Evolutionary conservation across 2,797 vertebrate genomes (phyloP), one percentile per base, ranked within the genome.

Genomic region (Myripristis murdjan): DNA sequence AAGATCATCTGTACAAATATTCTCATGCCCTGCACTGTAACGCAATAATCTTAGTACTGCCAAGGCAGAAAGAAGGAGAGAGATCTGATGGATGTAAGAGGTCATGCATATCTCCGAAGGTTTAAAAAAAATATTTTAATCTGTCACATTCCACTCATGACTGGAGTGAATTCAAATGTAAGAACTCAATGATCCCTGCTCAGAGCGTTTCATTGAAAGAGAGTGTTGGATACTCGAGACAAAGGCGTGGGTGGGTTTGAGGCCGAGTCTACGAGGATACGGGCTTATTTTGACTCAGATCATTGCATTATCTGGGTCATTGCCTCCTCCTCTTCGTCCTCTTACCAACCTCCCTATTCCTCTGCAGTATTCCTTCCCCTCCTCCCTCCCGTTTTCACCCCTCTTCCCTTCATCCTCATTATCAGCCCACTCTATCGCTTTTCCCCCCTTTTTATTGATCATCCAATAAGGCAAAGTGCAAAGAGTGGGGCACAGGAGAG

Each of bases 281-380:
- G 44, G 70, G 60, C 75, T 82, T 91, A 84, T 95, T 96, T 74
- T 65, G 89, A 87, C 94, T 96, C 88, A 89, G 94, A 75, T 92
- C 94, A 75, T 70, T 95, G 70, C 88, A 81, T 92, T 94, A 94
- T 90, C 90, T 97, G 87, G 96, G 93, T 74, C 96, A 97, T 63
- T 92, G 94, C 81, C 69, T 84, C 68, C 70, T 57, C 49, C 78
- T 70, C 60, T 31, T 39, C 47, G 84, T 92, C 24, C 94, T 94
- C n/a, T n/a, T n/a, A n/a, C n/a, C n/a, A n/a, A n/a, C n/a, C 61
- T 91, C 93, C 66, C 51, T 33, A n/a, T 81, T 80, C 49, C 53
- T 61, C 43, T 52, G 20, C 20, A 2, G 14, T 1, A 1, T 63
- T 57, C 49, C 68, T 15, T 52, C 74, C 79, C 72, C 52, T 69